Percentiles rank a stretch among this genome's conserved stretches.
These are phyloP conservation scores for Amphiprion clarkii DNA, from an alignment of 2,797 vertebrate species.

Conservation along the genomic window DNA sequence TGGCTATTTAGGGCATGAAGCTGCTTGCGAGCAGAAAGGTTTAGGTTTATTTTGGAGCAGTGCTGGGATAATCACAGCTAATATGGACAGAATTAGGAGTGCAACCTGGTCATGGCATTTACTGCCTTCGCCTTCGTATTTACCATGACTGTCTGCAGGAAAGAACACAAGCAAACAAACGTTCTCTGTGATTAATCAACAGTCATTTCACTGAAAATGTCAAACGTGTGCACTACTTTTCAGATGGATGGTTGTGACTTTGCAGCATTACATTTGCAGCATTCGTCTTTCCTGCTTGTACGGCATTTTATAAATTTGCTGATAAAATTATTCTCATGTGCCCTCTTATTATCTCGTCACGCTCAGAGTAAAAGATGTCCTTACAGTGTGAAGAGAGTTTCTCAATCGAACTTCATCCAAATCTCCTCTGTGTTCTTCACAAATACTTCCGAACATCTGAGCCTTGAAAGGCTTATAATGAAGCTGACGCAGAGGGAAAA, in stretches of 20 bases:
- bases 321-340: slow-evolving; percentile 25
- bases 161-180: slow-evolving; percentile 29
- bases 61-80: slow-evolving; percentile 39
- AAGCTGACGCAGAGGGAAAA: slow-evolving; percentile 3
- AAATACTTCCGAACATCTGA: slow-evolving; percentile 51
- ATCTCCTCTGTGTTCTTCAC: slow-evolving; percentile 35
- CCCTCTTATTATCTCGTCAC: slow-evolving; percentile 16
- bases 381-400: slow-evolving; percentile 18
- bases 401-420: slow-evolving; percentile 11
- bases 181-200: slow-evolving; percentile 48
- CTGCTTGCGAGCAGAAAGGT: slow-evolving; percentile 9
- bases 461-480: slow-evolving; percentile 39
- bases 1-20: slow-evolving; percentile 6
- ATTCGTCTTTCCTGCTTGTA: slow-evolving; percentile 24
- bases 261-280: slow-evolving; percentile 7
- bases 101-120: slow-evolving; percentile 49
- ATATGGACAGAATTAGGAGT: slow-evolving; percentile 55
- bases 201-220: slow-evolving; percentile 48
- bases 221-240: slow-evolving; percentile 25
- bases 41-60: slow-evolving; percentile 41
- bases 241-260: slow-evolving; percentile 26
- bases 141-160: slow-evolving; percentile 49
- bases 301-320: slow-evolving; percentile 21
- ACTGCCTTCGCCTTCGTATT: slow-evolving; percentile 38
- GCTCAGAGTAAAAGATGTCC: slow-evolving; percentile 7